These are phyloP conservation scores for Diogma glabrata DNA, from an alignment of 2,888 invertebrate species.

Conservation along the genomic window DNA sequence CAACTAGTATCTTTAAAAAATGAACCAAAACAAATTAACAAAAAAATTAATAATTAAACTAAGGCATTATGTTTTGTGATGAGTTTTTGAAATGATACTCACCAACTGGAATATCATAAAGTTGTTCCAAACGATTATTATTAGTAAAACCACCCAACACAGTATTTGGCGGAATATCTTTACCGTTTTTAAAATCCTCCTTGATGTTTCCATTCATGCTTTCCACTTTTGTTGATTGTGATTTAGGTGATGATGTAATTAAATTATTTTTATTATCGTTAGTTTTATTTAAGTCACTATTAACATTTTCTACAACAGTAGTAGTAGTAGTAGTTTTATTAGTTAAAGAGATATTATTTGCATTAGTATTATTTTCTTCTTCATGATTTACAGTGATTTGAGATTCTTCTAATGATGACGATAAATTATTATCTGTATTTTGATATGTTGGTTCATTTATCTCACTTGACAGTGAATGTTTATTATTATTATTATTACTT, in stretches of 20 bases:
- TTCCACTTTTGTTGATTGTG: conserved; percentile 22
- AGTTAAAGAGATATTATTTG: conserved; percentile 10
- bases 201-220: conserved; percentile 31
- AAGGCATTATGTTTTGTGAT: no score
- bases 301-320: neutral
- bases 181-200: conserved; percentile 32
- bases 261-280: neutral
- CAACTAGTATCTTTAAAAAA: no score
- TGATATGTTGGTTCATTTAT: conserved; percentile 27
- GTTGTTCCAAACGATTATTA: conserved; percentile 57
- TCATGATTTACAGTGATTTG: conserved; percentile 23
- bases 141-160: conserved; percentile 20
- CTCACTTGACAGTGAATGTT: conserved; percentile 13
- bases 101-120: conserved; percentile 81
- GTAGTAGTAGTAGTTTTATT: conserved; percentile 10
- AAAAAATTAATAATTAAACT: no score
- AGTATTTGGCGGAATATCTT: conserved; percentile 34
- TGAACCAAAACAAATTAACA: no score
- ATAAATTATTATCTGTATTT: conserved; percentile 23
- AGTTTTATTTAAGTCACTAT: neutral
- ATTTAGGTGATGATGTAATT: conserved; percentile 7
- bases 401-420: conserved; percentile 19
- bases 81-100: conserved; percentile 24
- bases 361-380: conserved; percentile 16
- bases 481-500: conserved; percentile 15